Base-by-base conservation (phyloP, 2,797 vertebrate genomes). In the Platyrinchus mystaceus region DNA sequence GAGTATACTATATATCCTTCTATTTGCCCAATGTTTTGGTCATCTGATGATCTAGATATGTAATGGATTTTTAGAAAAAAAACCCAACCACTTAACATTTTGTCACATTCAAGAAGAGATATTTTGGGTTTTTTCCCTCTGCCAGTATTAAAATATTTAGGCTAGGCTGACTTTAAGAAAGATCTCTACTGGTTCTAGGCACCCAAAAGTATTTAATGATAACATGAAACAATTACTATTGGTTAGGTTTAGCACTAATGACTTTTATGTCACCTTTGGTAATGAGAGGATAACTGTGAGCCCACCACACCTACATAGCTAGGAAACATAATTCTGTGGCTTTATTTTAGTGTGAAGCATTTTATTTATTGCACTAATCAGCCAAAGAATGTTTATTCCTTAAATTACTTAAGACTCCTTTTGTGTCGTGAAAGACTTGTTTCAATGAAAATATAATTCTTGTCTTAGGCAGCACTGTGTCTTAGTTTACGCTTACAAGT, bases 41-140 rank as follows among this genome's bases (percentile, higher is more conserved):
- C 21, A 41, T 41, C 24, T 67, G 5, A 59, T 85, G 26, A 83
- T 77, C 6, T 24, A 74, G 41, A 63, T 41, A 53, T 2, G 1
- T 12, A 43, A 62, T 2, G 17, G 28, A 23, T 24, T 76, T 87
- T 83, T n/a, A 44, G 14, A 44, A 69, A 82, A 46, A 6, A 44
- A 39, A n/a, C n/a, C n/a, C n/a, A n/a, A 34, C 2, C 1, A 4
- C 14, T 69, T 82, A 24, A 15, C 6, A 10, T 62, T 73, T 87
- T 49, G 43, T 34, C 12, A 52, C 21, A 44, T 27, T 55, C 1
- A 3, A 62, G 13, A 53, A 77, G 28, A 46, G 26, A 1, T 50
- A 32, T 19, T 37, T 60, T 49, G 18, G 7, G 0, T 1, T 3
- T 53, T 63, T 26, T 2, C 5, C 3, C 4, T 74, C 39, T 71